phyloP scores from a whole-genome alignment of 2,888 invertebrate genomes.

The Andrena camellia region DNA sequence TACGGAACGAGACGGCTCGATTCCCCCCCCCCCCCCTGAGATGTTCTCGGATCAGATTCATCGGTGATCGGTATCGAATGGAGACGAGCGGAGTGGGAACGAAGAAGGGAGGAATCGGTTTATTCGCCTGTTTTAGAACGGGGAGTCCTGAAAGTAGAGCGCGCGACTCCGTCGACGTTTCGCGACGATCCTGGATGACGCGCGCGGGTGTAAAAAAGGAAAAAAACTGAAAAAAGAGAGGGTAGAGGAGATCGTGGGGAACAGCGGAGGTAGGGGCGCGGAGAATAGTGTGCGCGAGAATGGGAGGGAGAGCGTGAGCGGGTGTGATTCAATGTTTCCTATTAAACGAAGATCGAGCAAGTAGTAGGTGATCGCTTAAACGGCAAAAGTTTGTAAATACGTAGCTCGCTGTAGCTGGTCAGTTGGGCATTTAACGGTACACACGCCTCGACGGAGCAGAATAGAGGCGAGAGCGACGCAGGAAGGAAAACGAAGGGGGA shows the following conservation, averaged over 20 bases:
- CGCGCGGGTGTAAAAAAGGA: too few relatives aligned
- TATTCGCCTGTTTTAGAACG: neutral
- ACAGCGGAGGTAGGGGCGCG: slow-evolving; percentile 29
- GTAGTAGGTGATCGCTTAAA: slow-evolving; percentile 67
- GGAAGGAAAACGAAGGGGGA: neutral
- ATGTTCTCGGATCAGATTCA: neutral
- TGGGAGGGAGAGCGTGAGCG: slow-evolving; percentile 42
- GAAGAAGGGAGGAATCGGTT: neutral
- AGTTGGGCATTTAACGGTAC: slow-evolving; percentile 77
- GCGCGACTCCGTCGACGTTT: slow-evolving; percentile 32
- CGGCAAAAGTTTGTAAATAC: slow-evolving; percentile 76
- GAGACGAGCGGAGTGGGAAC: neutral
- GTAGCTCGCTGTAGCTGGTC: slow-evolving; percentile 80
- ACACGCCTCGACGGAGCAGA: slow-evolving; percentile 10
- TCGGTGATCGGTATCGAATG: neutral
- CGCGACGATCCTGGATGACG: slow-evolving; percentile 21
- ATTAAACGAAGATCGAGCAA: slow-evolving; percentile 66
- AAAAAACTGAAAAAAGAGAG: neutral
- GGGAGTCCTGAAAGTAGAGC: neutral
- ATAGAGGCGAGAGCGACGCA: neutral
- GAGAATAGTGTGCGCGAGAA: slow-evolving; percentile 34
- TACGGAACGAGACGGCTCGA: neutral
- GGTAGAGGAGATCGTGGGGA: slow-evolving; percentile 25
- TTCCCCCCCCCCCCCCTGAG: neutral
- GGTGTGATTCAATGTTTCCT: slow-evolving; percentile 75